These are phyloP conservation scores for Mirza zaza DNA, from an alignment of 2,113 vertebrate genomes.

Conservation along the genomic window DNA sequence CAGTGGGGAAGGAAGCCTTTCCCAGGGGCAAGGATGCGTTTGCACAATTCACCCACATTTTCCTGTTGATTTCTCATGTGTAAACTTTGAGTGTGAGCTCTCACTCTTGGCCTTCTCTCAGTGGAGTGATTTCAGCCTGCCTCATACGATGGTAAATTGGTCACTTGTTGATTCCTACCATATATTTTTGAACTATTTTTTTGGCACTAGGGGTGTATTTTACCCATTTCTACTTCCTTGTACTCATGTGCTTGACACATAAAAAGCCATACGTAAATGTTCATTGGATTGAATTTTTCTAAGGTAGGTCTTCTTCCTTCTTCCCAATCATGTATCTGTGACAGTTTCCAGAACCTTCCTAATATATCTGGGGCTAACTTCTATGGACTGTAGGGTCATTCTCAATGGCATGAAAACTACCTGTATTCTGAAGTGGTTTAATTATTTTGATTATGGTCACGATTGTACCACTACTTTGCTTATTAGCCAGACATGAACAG, in stretches of 20 bases:
- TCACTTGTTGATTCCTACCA: too few species aligned
- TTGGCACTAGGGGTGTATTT: neutral
- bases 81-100: neutral
- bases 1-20: neutral
- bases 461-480: neutral
- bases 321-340: neutral
- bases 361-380: neutral
- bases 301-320: neutral
- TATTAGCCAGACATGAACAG: neutral
- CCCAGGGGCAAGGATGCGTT: neutral
- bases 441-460: neutral
- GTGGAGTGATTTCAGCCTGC: neutral
- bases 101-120: neutral
- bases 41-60: too few species aligned
- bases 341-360: neutral
- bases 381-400: neutral
- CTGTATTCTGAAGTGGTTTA: neutral
- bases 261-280: neutral
- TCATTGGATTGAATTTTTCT: neutral
- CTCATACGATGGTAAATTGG: neutral
- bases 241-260: neutral
- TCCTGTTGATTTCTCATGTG: neutral
- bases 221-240: neutral
- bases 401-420: neutral
- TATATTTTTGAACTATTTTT: neutral